Evolutionary conservation across 2,113 vertebrate species (phyloP).

Genomic region (Jacana jacana): DNA sequence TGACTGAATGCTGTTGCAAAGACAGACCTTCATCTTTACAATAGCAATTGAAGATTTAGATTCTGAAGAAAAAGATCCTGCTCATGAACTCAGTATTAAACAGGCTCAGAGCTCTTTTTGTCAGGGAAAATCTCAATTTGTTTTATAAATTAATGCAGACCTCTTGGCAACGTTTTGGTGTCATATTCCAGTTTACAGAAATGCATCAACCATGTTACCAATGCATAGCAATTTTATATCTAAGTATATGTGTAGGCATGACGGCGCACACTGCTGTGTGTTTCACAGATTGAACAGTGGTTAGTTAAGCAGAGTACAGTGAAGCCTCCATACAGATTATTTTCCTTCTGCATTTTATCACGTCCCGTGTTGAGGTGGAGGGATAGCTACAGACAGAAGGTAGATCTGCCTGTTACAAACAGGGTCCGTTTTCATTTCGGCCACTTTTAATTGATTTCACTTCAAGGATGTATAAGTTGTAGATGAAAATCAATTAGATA

Average conservation of each 20-base stretch:
- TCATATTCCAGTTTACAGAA: background rate
- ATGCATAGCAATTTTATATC: background rate
- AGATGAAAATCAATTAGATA: background rate
- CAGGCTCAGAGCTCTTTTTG: background rate
- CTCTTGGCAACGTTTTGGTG: background rate
- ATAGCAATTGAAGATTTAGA: background rate
- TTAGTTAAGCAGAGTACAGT: background rate
- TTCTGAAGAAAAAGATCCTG: background rate
- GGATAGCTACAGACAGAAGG: background rate
- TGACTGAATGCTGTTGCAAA: background rate
- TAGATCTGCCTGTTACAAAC: background rate
- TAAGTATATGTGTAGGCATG: accelerated
- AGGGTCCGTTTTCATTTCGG: background rate
- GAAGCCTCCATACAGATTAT: background rate
- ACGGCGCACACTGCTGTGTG: background rate
- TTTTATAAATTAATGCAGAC: background rate
- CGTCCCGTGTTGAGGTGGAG: background rate
- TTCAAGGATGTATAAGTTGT: background rate
- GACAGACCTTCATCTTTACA: background rate
- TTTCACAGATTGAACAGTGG: background rate
- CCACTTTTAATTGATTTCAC: background rate
- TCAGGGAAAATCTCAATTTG: background rate
- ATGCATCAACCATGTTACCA: background rate
- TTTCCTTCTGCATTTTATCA: background rate
- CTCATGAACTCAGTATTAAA: background rate